Percentiles rank a stretch among this genome's conserved stretches.
Conservation (phyloP, 2,797 vertebrate genomes). For the Halcyon chelicuti region DNA sequence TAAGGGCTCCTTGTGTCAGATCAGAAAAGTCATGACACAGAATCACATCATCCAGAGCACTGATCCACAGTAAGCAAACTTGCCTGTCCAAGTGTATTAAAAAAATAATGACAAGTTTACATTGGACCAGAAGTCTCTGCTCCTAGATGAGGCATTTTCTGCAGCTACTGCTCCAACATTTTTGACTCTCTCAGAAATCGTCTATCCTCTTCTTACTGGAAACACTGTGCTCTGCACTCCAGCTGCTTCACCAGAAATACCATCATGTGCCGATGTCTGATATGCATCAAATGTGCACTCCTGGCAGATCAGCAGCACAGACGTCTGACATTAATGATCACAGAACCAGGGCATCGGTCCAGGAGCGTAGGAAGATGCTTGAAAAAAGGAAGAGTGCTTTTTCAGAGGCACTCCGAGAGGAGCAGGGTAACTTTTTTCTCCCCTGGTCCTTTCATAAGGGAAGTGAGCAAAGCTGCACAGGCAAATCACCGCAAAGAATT, state of each 20-base stretch:
- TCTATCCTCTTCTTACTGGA: not conserved
- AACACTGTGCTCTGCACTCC: not conserved
- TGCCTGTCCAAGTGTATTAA: not conserved
- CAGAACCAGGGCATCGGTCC: not conserved
- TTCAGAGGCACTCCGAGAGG: not conserved
- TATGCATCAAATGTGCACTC: not conserved
- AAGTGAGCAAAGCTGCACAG: not conserved
- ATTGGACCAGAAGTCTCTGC: not conserved
- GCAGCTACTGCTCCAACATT: not conserved
- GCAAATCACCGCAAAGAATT: not conserved
- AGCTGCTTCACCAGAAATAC: not conserved
- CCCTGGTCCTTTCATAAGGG: not conserved
- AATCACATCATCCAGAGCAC: not conserved
- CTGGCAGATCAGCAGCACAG: not conserved
- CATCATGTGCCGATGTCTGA: accelerated
- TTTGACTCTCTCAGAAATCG: not conserved
- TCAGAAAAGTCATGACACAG: conserved; percentile 32
- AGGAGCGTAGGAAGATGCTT: not conserved
- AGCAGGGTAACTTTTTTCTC: not conserved
- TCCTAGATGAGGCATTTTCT: not conserved
- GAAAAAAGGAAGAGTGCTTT: not conserved
- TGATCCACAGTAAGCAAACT: not conserved
- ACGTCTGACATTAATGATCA: not conserved
- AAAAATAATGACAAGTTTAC: not conserved
- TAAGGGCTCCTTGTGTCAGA: not conserved